These are phyloP conservation scores for Wiebesia pumilae DNA, from an alignment of 1,140 invertebrate species.

Conservation along the genomic window DNA sequence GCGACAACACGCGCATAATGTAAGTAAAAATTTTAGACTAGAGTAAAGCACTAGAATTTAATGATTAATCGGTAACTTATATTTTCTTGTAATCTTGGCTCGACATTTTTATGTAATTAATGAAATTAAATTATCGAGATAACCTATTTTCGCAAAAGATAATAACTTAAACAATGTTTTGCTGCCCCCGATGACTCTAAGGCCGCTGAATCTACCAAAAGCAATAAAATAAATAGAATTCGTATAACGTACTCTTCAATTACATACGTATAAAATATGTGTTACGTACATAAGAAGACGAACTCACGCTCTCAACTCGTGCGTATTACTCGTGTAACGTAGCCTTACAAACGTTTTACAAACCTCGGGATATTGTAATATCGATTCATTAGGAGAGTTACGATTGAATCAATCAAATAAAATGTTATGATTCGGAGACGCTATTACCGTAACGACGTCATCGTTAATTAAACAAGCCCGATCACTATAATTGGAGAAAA, in stretches of 20 bases:
- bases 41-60: background rate
- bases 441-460: slow-evolving; percentile 10
- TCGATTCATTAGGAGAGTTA: background rate
- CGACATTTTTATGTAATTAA: background rate
- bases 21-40: too few species aligned
- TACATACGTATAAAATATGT: background rate
- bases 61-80: background rate
- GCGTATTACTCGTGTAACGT: too few species aligned
- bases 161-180: background rate
- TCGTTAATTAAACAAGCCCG: background rate
- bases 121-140: slow-evolving; percentile 1
- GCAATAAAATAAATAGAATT: background rate
- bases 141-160: background rate
- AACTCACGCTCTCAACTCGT: too few species aligned
- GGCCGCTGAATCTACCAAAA: background rate
- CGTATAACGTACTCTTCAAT: background rate
- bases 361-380: background rate
- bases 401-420: background rate
- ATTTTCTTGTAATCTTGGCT: background rate
- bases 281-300: background rate
- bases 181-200: background rate
- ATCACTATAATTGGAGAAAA: background rate
- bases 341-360: too few species aligned
- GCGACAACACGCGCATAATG: too few species aligned
- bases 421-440: background rate